These are phyloP conservation scores for Peromyscus attwateri DNA, from an alignment of 2,797 vertebrate species.

Conservation along the genomic window DNA sequence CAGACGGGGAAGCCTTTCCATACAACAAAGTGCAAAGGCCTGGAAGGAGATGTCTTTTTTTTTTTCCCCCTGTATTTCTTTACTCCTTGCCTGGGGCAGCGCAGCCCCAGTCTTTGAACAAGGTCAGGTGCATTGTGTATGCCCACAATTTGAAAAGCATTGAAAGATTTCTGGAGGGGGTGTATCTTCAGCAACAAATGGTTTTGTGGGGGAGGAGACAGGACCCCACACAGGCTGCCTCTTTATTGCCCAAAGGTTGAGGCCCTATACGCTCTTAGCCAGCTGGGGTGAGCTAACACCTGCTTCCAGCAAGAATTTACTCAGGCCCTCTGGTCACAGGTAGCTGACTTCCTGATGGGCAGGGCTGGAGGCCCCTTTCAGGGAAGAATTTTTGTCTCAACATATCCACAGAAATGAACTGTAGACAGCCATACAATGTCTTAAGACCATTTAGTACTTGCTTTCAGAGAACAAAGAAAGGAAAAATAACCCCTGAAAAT, in stretches of 20 bases:
- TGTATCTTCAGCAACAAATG: slow-evolving; percentile 80
- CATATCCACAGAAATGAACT: slow-evolving; percentile 11
- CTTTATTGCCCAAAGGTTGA: slow-evolving; percentile 69
- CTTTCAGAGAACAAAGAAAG: slow-evolving; percentile 16
- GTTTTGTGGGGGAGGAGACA: slow-evolving; percentile 47
- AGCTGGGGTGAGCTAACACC: slow-evolving; percentile 75
- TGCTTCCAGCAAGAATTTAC: slow-evolving; percentile 75
- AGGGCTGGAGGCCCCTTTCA: slow-evolving; percentile 31
- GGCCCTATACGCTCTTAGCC: slow-evolving; percentile 72
- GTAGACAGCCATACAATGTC: slow-evolving; percentile 48
- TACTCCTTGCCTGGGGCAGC: slow-evolving; percentile 71
- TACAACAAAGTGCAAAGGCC: slow-evolving; percentile 78
- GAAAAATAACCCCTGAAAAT: slow-evolving; percentile 28
- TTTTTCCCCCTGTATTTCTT: slow-evolving; percentile 66
- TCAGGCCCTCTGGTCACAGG: slow-evolving; percentile 75
- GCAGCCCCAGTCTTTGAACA: slow-evolving; percentile 81
- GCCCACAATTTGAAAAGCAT: slow-evolving; percentile 69
- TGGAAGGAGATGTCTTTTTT: slow-evolving; percentile 65
- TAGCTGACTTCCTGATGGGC: slow-evolving; percentile 73
- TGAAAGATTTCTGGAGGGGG: slow-evolving; percentile 80
- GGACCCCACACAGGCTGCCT: slow-evolving; percentile 80
- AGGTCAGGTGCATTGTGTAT: slow-evolving; percentile 80
- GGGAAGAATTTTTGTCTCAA: slow-evolving; percentile 41
- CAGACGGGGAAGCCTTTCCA: slow-evolving; percentile 69
- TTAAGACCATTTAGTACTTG: slow-evolving; percentile 55